Percentiles rank a stretch among this genome's conserved stretches.
These are phyloP conservation scores for Gambelia wislizenii DNA, from an alignment of 2,797 vertebrate species.

Conservation along the genomic window DNA sequence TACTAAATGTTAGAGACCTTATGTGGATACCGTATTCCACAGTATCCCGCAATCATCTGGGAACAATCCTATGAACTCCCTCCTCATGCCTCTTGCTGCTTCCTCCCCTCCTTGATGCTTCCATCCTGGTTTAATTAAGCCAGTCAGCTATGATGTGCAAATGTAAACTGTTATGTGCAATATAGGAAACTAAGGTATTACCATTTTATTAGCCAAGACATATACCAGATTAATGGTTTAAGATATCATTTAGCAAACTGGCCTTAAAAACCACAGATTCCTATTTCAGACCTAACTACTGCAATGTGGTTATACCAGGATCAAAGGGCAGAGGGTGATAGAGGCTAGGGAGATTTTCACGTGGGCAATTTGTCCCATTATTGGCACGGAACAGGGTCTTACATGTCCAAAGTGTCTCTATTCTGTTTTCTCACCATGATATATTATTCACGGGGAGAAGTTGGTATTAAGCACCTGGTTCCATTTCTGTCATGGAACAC, in stretches of 20 bases:
- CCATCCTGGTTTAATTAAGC: not conserved
- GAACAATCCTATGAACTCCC: not conserved
- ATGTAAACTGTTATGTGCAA: not conserved
- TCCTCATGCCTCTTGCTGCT: not conserved
- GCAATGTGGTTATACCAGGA: not conserved
- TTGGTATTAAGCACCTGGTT: no score
- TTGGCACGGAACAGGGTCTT: no score
- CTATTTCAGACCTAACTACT: not conserved
- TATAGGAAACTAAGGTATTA: not conserved
- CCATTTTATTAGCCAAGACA: not conserved
- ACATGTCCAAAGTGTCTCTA: no score
- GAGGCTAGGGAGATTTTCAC: no score
- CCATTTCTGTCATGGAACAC: no score
- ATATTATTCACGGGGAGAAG: no score
- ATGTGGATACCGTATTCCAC: not conserved
- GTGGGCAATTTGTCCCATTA: no score
- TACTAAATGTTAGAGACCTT: not conserved
- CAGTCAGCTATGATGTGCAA: not conserved
- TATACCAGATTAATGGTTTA: not conserved
- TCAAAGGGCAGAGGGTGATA: not conserved
- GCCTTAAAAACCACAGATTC: not conserved
- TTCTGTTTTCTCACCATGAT: no score
- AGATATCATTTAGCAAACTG: not conserved
- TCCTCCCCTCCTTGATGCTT: not conserved
- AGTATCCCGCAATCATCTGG: not conserved